phyloP scores from a whole-genome alignment of 2,888 invertebrate genomes.

The Asteroscopus sphinx region DNA sequence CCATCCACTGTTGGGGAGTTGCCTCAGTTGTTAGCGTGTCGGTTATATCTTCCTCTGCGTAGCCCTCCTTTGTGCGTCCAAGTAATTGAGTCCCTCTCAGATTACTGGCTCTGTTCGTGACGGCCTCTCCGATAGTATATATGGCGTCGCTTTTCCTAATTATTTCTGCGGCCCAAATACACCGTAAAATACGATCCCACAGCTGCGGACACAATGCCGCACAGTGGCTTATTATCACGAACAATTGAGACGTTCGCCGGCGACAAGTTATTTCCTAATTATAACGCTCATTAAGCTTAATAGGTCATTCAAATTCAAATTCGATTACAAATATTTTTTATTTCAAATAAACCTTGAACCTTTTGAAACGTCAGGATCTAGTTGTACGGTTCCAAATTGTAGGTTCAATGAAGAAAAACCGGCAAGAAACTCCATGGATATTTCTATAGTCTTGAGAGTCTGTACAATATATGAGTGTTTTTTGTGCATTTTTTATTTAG shows the following conservation, averaged over 20 bases:
- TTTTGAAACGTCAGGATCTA: too few relatives aligned
- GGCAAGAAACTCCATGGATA: too few relatives aligned
- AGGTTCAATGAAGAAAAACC: too few relatives aligned
- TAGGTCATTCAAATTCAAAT: too few relatives aligned
- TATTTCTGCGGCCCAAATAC: conserved; percentile 23
- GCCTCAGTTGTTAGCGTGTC: background rate
- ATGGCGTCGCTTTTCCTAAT: conserved; percentile 16
- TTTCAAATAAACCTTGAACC: too few relatives aligned
- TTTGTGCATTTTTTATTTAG: too few relatives aligned
- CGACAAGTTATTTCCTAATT: conserved; percentile 15
- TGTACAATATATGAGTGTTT: too few relatives aligned
- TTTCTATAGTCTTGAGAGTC: too few relatives aligned
- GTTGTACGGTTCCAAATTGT: too few relatives aligned
- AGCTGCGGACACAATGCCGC: conserved; percentile 1
- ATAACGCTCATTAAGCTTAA: too few relatives aligned
- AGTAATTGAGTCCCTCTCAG: conserved; percentile 11
- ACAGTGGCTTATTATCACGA: conserved; percentile 24
- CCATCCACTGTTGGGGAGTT: background rate
- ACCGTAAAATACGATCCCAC: conserved; percentile 17
- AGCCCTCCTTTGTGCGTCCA: conserved; percentile 11
- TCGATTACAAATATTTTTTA: too few relatives aligned
- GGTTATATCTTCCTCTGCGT: background rate
- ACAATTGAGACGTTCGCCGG: conserved; percentile 5
- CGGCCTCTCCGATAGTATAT: conserved; percentile 20
- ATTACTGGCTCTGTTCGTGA: conserved; percentile 28